These are phyloP conservation scores for Epinotia nisella DNA, from an alignment of 2,888 invertebrate genomes.

Conservation along the genomic window DNA sequence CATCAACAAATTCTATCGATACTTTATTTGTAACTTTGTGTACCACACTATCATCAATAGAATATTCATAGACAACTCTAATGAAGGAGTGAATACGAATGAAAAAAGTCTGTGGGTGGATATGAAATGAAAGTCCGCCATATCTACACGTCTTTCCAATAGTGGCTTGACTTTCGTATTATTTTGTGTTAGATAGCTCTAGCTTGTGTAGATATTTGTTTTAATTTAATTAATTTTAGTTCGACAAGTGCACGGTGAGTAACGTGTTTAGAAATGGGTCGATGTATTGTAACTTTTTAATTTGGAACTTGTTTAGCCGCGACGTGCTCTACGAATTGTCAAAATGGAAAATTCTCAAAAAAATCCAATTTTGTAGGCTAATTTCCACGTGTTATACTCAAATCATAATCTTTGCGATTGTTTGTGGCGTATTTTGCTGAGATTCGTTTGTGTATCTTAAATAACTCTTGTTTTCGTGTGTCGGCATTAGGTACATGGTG, in stretches of 20 bases:
- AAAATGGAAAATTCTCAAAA: conserved; percentile 74
- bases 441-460: conserved; percentile 44
- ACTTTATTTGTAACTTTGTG: background rate
- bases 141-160: conserved; percentile 73
- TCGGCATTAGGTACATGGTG: conserved; percentile 57
- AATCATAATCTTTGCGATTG: conserved; percentile 48
- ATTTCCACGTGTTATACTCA: conserved; percentile 58
- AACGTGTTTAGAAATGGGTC: conserved; percentile 54
- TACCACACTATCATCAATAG: conserved; percentile 23
- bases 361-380: conserved; percentile 58
- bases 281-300: conserved; percentile 61
- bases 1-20: background rate
- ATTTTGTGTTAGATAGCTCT: conserved; percentile 76
- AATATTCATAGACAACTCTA: conserved; percentile 54
- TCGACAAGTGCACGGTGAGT: conserved; percentile 75
- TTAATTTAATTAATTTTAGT: conserved; percentile 79
- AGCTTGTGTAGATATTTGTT: conserved; percentile 75
- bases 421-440: conserved; percentile 53
- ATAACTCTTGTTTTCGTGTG: conserved; percentile 50
- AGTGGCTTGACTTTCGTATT: conserved; percentile 82
- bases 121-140: conserved; percentile 72
- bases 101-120: conserved; percentile 52
- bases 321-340: conserved; percentile 76
- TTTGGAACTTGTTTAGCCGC: conserved; percentile 70
- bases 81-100: conserved; percentile 56